Base-by-base conservation (phyloP, 2,888 invertebrate species). In the Listrodromus nycthemerus region DNA sequence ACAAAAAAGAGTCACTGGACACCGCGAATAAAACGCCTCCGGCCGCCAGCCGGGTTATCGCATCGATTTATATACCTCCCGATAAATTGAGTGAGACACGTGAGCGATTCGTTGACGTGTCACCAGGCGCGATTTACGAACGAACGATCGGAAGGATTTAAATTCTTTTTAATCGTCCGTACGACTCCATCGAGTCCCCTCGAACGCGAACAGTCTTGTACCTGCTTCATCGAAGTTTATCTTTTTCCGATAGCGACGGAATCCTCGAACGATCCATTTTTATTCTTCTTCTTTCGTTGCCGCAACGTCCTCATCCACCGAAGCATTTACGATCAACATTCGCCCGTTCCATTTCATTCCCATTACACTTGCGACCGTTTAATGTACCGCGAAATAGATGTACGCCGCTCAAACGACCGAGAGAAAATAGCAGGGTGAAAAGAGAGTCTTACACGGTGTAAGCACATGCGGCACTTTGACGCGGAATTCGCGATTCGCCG, bases 351-450 rank as follows among this genome's bases (percentile, higher is more conserved):
- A 67, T 67, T 55, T 13, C 52, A 3, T 21, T n/a, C 27, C 66
- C n/a, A 65, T 61, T 63, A n/a, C 50, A 30, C 75, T 81, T 61
- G 61, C 27, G 21, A 80, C 71, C 61, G 71, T 71, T 80, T 50
- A 80, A 76, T 75, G 74, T 75, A 80, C 75, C 76, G 80, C 80
- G 61, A 83, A 80, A 76, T 66, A 76, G 70, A 71, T 45, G 70
- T 67, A 50, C 33, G 21, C 69, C 48, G 6, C 19, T 45, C 37
- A 37, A 37, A 50, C 41, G 27, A 61, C 63, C 50, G 67, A 63
- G 73, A 61, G 69, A 75, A 37, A 48, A 50, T 37, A 30, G 13
- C 10, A n/a, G 50, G 24, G 67, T 33, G 16, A 48, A 69, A 74
- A 69, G 61, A 50, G 30, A 61, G 24, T 27, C 27, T 30, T 41